phyloP scores from a whole-genome alignment of 2,888 invertebrate species.

The Drosophila quinaria region DNA sequence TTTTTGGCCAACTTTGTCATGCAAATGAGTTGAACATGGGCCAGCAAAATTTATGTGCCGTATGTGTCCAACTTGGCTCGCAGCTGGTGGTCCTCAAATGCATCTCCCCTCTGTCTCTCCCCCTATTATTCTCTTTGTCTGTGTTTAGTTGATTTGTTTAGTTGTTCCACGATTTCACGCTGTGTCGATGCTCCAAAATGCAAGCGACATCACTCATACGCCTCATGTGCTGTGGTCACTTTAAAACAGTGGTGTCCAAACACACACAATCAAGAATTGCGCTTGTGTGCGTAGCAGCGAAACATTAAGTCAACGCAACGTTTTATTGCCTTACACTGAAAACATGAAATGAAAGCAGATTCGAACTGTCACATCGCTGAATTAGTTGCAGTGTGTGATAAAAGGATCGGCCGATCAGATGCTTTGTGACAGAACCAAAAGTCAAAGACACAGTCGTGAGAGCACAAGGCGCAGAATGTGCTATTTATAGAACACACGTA shows the following conservation, averaged over 20 bases:
- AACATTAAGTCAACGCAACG: no score
- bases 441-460: no score
- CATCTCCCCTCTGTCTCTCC: neutral
- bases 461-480: no score
- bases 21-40: constrained; percentile 67
- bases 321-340: no score
- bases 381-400: no score
- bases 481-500: no score
- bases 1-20: constrained; percentile 80
- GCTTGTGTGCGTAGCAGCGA: no score
- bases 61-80: constrained; percentile 51
- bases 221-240: constrained; percentile 40
- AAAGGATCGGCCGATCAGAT: no score
- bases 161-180: constrained; percentile 61
- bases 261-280: no score
- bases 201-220: constrained; percentile 66
- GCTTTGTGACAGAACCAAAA: no score
- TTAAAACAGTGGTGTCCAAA: neutral
- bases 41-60: constrained; percentile 59
- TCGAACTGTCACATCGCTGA: no score
- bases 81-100: constrained; percentile 65
- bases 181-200: constrained; percentile 47
- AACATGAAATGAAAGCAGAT: no score
- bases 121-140: neutral
- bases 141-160: constrained; percentile 24